Base-by-base conservation (phyloP, 2,888 invertebrate genomes). In the Meganola albula region DNA sequence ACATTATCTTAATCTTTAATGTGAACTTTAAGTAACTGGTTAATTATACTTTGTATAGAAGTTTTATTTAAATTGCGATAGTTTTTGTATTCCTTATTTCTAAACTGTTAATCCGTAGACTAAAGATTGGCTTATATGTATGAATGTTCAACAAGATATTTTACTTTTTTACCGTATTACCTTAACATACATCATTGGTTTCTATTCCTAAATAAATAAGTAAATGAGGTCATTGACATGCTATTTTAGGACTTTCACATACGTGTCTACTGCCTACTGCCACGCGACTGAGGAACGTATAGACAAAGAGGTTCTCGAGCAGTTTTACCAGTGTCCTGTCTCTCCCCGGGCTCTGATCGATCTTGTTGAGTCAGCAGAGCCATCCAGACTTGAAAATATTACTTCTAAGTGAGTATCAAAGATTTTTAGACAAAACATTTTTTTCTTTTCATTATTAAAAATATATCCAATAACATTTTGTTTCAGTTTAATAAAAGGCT, bases 401-500 rank as follows among this genome's bases (percentile, higher is more conserved):
- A 48, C 52, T 14, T 24, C 27, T 1, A 39, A 31, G 58, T 56
- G 30, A 25, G 44, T 35, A 24, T 22, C 7, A 14, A 6, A 6
- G n/a, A n/a, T n/a, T n/a, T n/a, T n/a, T n/a, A 26, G 6, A 5
- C 13, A 1, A 9, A 4, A 1, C n/a, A 7, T 6, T n/a, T 16
- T n/a, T 18, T 27, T n/a, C 6, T 12, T 2, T 13, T 29, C 25
- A 25, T 37, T 10, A 16, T 5, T 6, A 16, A 7, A 27, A 8
- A 18, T 9, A 12, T 11, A 16, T 12, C 9, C n/a, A 2, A 7
- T 8, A 7, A 12, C 12, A 26, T 2, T n/a, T 23, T 29, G 31
- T 45, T 49, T 6, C 37, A 56, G 89, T 16, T 44, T 88, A 9
- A 44, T 87, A 2, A 76, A 70, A 0, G 65, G 72, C 12, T 90